These are phyloP conservation scores for Periophthalmus modestus DNA, from an alignment of 2,113 vertebrate species.

Conservation along the genomic window DNA sequence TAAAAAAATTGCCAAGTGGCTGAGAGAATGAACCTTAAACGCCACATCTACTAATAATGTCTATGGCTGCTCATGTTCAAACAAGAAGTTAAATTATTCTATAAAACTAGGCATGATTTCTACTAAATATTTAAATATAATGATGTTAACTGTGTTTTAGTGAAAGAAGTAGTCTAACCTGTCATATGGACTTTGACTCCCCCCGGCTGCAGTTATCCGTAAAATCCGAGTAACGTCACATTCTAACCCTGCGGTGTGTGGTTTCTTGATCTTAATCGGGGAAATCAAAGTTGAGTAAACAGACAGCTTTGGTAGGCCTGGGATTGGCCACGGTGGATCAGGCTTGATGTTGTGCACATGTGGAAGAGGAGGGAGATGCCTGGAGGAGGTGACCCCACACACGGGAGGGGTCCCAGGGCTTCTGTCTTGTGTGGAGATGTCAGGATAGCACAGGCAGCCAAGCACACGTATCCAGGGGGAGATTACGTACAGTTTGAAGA, in stretches of 20 bases:
- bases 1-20: no score
- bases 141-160: no score
- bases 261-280: slow-evolving; percentile 59
- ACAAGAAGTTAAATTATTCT: no score
- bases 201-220: slow-evolving; percentile 40
- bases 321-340: slow-evolving; percentile 60
- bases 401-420: slow-evolving; percentile 51
- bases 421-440: slow-evolving; percentile 58
- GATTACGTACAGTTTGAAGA: slow-evolving; percentile 32
- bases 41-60: no score
- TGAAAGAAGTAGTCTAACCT: no score
- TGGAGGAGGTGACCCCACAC: slow-evolving; percentile 48
- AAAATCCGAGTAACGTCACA: slow-evolving; percentile 24
- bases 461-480: slow-evolving; percentile 41
- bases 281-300: slow-evolving; percentile 77
- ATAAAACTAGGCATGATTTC: no score
- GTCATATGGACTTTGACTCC: slow-evolving; percentile 2
- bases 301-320: slow-evolving; percentile 54
- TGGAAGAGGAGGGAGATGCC: slow-evolving; percentile 28
- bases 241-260: slow-evolving; percentile 35
- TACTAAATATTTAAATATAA: no score
- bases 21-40: no score
- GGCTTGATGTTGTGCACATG: slow-evolving; percentile 62
- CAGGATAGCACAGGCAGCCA: slow-evolving; percentile 34
- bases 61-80: no score